Evolutionary conservation across 2,113 vertebrate genomes (phyloP), one percentile per base, ranked within the genome.

Genomic region (Salvelinus fontinalis): DNA sequence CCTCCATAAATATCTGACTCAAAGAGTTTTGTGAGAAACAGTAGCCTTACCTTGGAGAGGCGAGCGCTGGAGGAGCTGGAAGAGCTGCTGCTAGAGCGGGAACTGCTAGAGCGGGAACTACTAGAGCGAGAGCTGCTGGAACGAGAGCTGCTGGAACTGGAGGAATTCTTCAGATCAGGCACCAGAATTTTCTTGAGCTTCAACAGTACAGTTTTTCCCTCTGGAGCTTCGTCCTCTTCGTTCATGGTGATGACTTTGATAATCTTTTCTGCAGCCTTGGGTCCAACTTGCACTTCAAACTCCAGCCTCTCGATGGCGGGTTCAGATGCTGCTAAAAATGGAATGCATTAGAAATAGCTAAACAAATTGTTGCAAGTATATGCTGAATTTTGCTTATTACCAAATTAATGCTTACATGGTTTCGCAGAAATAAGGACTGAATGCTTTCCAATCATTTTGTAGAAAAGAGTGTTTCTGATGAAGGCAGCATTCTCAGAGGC

Each of bases 101-200:
- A 13, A 2, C 9, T 80, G 49, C 16, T 39, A 9, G 59, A 66
- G 26, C 69, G 65, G 9, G 80, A 81, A 31, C 74, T 77, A 18
- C 76, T 76, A 1, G 87, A 85, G 14, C 51, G n/a, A 9, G 87
- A 88, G 64, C 80, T 85, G 82, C 85, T 86, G 2, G 87, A 85
- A 16, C 51, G n/a, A 9, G 87, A 88, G 64, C 80, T 85, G 82
- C 85, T 86, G 59, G 88, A 89, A 60, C 86, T 70, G 39, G 86
- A 87, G 22, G 81, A 86, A 24, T 13, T 88, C 49, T 1, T 90
- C 65, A 74, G 44, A 74, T 68, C 85, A 80, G 82, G 51, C 64
- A 73, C 67, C 74, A 94, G 83, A 76, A 95, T 93, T 85, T 89
- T 93, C 77, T 87, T 93, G 76, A 95, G 83, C 83, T 93, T 96